Evolutionary conservation across 2,888 invertebrate species (phyloP).

Genomic region (Rotaria sp.): DNA sequence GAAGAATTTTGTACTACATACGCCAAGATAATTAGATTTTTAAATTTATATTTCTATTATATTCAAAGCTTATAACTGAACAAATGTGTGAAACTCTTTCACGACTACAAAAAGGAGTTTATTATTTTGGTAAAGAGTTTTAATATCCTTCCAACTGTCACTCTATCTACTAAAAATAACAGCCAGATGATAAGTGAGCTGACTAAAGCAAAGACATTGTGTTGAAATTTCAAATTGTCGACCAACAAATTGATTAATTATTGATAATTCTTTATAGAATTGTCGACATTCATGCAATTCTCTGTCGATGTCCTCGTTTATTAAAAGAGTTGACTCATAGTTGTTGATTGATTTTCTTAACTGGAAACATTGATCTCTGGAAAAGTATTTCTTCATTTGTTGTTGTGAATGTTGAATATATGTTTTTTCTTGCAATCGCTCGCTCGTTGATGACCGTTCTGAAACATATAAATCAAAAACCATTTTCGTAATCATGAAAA

Average conservation of each 20-base stretch:
- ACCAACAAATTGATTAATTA: background rate
- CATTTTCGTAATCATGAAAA: too few relatives aligned
- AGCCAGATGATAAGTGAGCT: background rate
- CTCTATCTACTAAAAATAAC: background rate
- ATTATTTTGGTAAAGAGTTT: background rate
- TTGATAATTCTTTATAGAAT: background rate
- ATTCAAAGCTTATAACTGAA: background rate
- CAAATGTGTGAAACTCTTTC: background rate
- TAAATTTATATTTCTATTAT: background rate
- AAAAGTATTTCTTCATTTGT: background rate
- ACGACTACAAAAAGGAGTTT: background rate
- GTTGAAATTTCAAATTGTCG: background rate
- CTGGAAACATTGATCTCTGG: background rate
- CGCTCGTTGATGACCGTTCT: too few relatives aligned
- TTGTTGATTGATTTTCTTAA: background rate
- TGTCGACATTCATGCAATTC: background rate
- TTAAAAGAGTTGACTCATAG: background rate
- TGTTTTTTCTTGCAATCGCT: background rate
- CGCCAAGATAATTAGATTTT: too few relatives aligned
- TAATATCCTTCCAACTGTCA: background rate
- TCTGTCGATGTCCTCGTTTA: background rate
- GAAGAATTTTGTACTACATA: too few relatives aligned
- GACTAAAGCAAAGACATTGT: background rate
- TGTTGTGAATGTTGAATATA: background rate
- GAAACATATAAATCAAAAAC: too few relatives aligned